phyloP scores from a whole-genome alignment of 1,140 invertebrate species.

The Drosophila oshimai region DNA sequence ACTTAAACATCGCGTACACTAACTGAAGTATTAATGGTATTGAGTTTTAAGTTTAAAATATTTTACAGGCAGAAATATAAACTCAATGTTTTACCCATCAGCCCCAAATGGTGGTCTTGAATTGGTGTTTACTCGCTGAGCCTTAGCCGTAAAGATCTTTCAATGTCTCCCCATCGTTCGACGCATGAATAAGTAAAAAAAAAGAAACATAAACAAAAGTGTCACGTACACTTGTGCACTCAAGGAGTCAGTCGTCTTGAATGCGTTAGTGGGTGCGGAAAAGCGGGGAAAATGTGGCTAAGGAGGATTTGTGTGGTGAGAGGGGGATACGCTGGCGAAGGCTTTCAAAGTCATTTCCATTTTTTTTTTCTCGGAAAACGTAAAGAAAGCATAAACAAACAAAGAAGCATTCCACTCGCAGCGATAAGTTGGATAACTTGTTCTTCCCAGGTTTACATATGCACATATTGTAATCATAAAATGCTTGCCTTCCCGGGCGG shows the following conservation, averaged over 20 bases:
- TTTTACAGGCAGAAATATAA: no score
- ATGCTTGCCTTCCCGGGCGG: neutral
- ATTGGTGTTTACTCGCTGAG: conserved; percentile 44
- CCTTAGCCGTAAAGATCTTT: conserved; percentile 65
- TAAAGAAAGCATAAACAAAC: conserved; percentile 63
- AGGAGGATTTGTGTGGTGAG: conserved; percentile 16
- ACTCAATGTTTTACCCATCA: no score
- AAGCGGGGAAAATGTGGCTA: conserved; percentile 12
- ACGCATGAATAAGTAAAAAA: conserved; percentile 50
- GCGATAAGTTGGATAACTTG: conserved; percentile 36
- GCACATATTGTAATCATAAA: conserved; percentile 15
- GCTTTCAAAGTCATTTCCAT: conserved; percentile 66
- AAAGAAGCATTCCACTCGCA: conserved; percentile 23
- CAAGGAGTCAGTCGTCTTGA: conserved; percentile 15
- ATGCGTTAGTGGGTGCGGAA: conserved; percentile 2
- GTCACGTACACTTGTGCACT: conserved; percentile 58
- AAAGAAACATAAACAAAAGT: conserved; percentile 72
- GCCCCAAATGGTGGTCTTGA: conserved; percentile 15
- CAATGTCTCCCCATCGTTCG: conserved; percentile 46
- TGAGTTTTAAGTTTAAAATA: no score
- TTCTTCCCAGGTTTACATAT: neutral
- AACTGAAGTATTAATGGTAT: no score
- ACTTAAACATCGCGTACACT: neutral
- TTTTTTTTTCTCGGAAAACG: conserved; percentile 65
- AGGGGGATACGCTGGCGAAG: conserved; percentile 39